Evolutionary conservation across 2,113 vertebrate species (phyloP).

Genomic region (Corythoichthys intestinalis): DNA sequence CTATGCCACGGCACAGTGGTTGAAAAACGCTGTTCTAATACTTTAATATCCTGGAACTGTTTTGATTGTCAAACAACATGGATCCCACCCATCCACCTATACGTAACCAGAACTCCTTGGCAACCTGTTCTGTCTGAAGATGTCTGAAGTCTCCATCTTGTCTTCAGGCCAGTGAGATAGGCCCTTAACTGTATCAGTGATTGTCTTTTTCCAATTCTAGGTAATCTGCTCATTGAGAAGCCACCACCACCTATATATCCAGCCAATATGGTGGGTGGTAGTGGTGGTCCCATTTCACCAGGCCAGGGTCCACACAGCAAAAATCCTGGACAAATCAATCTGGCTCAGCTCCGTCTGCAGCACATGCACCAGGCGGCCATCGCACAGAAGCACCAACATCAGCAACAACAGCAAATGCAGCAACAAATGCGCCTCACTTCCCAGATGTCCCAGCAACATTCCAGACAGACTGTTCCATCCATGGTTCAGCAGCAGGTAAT

Average conservation of each 20-base stretch:
- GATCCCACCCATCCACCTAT: too few species aligned
- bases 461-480: slow-evolving; percentile 80
- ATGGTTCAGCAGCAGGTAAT: slow-evolving; percentile 88
- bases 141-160: too few species aligned
- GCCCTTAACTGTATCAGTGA: not conserved
- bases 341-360: slow-evolving; percentile 93
- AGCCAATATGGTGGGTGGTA: slow-evolving; percentile 81
- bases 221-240: slow-evolving; percentile 94
- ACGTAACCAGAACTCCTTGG: too few species aligned
- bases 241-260: slow-evolving; percentile 82
- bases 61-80: too few species aligned
- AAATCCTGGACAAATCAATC: slow-evolving; percentile 91
- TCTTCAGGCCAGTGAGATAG: too few species aligned
- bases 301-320: slow-evolving; percentile 85
- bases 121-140: too few species aligned
- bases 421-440: slow-evolving; percentile 93
- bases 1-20: too few species aligned
- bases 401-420: slow-evolving; percentile 83
- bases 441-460: slow-evolving; percentile 81
- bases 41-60: too few species aligned
- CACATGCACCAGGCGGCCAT: slow-evolving; percentile 94
- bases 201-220: slow-evolving; percentile 59
- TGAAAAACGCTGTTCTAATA: too few species aligned
- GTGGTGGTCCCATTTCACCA: slow-evolving; percentile 82
- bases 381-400: slow-evolving; percentile 84